Conservation (phyloP, 2,113 vertebrate species). For the Callospermophilus lateralis region DNA sequence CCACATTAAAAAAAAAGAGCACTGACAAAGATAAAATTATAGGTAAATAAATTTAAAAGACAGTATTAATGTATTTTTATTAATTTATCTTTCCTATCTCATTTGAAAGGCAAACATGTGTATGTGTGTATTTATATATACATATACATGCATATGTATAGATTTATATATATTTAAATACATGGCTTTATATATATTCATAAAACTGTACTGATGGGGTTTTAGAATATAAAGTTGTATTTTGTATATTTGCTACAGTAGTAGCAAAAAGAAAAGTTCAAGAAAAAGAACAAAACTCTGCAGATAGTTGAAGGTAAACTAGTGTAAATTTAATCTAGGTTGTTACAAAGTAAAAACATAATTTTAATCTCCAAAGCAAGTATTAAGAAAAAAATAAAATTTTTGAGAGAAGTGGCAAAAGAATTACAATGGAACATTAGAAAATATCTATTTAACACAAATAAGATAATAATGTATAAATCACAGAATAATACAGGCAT, state of each 20-base stretch:
- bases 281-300: not conserved
- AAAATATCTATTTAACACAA: not conserved
- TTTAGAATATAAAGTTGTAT: not conserved
- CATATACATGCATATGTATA: not conserved
- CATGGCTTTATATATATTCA: not conserved
- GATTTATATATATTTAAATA: too few relatives aligned
- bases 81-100: not conserved
- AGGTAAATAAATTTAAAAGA: not conserved
- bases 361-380: not conserved
- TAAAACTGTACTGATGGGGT: not conserved
- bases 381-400: not conserved
- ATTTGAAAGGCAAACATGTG: not conserved
- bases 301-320: too few relatives aligned
- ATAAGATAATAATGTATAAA: not conserved
- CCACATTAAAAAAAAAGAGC: not conserved
- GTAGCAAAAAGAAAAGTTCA: not conserved
- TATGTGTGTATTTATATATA: not conserved
- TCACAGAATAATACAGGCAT: not conserved
- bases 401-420: not conserved
- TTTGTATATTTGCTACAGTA: not conserved
- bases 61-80: not conserved
- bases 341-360: too few relatives aligned
- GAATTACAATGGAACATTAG: not conserved
- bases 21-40: not conserved
- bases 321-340: not conserved